Evolutionary conservation across 2,113 vertebrate genomes (phyloP).

Genomic region (Myrmophylax atrothorax): DNA sequence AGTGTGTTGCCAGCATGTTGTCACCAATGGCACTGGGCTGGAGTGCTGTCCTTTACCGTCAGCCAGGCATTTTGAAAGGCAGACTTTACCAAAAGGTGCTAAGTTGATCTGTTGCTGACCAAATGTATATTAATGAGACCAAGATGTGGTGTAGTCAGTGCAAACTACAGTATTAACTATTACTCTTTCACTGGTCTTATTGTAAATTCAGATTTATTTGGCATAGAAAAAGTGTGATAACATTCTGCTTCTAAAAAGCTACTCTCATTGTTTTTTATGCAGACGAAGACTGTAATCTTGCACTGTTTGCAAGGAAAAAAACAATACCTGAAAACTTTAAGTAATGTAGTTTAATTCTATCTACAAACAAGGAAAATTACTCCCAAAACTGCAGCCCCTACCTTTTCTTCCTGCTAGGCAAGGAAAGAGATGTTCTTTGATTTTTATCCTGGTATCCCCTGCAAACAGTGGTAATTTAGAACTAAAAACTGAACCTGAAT

Average conservation of each 20-base stretch:
- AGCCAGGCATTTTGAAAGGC: background rate
- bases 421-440: background rate
- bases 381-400: background rate
- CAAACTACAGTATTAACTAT: background rate
- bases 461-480: background rate
- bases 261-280: background rate
- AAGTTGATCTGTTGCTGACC: background rate
- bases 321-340: background rate
- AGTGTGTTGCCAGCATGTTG: accelerated
- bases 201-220: background rate
- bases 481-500: background rate
- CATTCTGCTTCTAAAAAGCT: background rate
- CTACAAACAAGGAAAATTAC: background rate
- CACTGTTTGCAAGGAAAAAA: background rate
- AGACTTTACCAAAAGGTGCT: background rate
- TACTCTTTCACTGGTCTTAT: background rate
- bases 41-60: accelerated
- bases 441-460: background rate
- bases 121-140: background rate
- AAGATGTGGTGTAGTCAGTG: background rate
- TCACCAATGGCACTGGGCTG: background rate
- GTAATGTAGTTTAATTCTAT: background rate
- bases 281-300: background rate
- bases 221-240: background rate
- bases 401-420: background rate